phyloP scores from a whole-genome alignment of 2,113 vertebrate species.

The Tetraodon nigroviridis region DNA sequence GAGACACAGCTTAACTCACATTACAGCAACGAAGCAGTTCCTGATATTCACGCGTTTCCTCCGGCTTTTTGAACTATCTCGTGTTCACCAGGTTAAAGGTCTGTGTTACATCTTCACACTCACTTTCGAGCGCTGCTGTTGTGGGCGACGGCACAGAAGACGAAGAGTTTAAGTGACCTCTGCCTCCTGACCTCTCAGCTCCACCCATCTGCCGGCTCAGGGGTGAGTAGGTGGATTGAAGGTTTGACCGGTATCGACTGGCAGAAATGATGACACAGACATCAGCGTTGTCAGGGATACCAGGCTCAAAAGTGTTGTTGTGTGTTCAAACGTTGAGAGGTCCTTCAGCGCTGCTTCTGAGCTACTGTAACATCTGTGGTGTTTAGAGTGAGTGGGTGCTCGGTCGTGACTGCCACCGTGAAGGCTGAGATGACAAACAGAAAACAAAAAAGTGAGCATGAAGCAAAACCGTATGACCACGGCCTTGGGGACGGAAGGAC shows the following conservation, averaged over 20 bases:
- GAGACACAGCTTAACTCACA: slow-evolving; percentile 40
- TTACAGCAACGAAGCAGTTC: slow-evolving; percentile 48
- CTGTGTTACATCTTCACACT: too few relatives aligned
- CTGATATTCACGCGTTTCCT: slow-evolving; percentile 39
- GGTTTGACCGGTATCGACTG: too few relatives aligned
- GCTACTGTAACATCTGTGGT: slow-evolving; percentile 33
- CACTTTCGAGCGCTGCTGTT: too few relatives aligned
- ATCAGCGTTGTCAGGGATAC: background rate
- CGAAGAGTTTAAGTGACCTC: too few relatives aligned
- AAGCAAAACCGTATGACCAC: slow-evolving; percentile 56
- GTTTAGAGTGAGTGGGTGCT: slow-evolving; percentile 25
- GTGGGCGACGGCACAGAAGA: too few relatives aligned
- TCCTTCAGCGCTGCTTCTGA: slow-evolving; percentile 12
- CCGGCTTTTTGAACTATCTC: slow-evolving; percentile 42
- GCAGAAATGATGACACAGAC: background rate
- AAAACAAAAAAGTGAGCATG: slow-evolving; percentile 32
- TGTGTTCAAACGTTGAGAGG: slow-evolving; percentile 1
- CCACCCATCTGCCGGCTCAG: too few relatives aligned
- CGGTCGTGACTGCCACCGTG: background rate
- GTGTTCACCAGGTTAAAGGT: slow-evolving; percentile 2
- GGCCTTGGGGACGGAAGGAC: slow-evolving; percentile 20
- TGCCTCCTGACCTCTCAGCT: too few relatives aligned
- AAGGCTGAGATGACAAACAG: slow-evolving; percentile 48
- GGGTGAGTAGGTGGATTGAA: too few relatives aligned
- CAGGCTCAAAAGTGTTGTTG: background rate